phyloP scores from a whole-genome alignment of 1,140 invertebrate species.

The Heliconius hermathena region DNA sequence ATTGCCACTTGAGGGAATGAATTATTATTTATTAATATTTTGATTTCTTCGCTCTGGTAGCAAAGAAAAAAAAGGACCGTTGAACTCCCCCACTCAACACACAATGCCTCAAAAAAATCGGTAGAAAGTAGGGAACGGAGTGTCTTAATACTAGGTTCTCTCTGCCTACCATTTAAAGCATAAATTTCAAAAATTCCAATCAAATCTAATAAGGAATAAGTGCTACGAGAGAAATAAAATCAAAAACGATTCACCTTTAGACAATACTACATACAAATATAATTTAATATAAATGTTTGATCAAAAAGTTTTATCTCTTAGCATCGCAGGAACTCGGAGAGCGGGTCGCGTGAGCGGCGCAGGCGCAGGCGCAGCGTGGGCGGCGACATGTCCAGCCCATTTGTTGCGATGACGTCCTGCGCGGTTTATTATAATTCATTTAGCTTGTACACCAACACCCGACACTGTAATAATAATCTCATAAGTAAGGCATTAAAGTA shows the following conservation, averaged over 20 bases:
- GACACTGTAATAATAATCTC: conserved; percentile 26
- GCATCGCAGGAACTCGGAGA: conserved; percentile 45
- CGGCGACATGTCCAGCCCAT: conserved; percentile 71
- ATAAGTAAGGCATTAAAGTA: conserved; percentile 34
- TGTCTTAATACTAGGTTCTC: too few relatives aligned
- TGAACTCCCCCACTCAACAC: too few relatives aligned
- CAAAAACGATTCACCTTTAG: not conserved
- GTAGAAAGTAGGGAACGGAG: too few relatives aligned
- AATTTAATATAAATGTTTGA: conserved; percentile 16
- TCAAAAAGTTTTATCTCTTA: conserved; percentile 44
- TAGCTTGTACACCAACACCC: conserved; percentile 52
- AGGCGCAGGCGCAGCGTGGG: conserved; percentile 58
- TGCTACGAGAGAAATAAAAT: too few relatives aligned
- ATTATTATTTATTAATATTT: too few relatives aligned
- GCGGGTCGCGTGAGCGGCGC: conserved; percentile 38
- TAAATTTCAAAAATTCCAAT: too few relatives aligned
- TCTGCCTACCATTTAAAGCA: too few relatives aligned
- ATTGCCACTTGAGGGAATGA: too few relatives aligned
- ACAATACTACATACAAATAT: conserved; percentile 24
- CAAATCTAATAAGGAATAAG: too few relatives aligned
- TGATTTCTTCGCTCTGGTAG: too few relatives aligned
- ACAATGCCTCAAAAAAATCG: too few relatives aligned
- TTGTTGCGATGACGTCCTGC: conserved; percentile 68
- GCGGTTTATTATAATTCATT: conserved; percentile 78
- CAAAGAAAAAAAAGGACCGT: too few relatives aligned